A percentile compares a stretch with the other conserved stretches of the same genome.
Conservation (phyloP, 2,888 invertebrate species). For the Andrena fulva region DNA sequence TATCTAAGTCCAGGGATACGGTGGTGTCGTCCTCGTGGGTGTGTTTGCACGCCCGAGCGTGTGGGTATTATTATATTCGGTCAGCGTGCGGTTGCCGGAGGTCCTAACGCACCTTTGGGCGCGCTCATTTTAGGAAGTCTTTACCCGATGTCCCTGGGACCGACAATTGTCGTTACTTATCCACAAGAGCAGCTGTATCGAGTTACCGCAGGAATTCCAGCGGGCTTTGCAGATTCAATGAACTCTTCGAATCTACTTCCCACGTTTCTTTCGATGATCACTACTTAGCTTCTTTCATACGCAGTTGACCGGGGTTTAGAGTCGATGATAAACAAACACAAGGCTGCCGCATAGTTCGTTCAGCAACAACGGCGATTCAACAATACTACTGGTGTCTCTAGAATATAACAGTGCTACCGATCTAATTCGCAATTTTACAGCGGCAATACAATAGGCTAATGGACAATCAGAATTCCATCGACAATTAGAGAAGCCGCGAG, state of each 20-base stretch:
- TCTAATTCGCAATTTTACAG: no score
- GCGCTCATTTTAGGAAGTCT: constrained; percentile 8
- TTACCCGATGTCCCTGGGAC: background rate
- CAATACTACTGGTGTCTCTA: no score
- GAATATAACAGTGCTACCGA: no score
- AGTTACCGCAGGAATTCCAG: no score
- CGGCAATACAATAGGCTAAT: no score
- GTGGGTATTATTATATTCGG: constrained; percentile 22
- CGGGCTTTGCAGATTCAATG: background rate
- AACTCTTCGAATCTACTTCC: background rate
- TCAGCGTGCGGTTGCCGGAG: constrained; percentile 25
- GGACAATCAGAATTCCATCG: background rate
- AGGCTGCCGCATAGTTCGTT: no score
- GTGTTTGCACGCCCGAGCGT: constrained; percentile 55
- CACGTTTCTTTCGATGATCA: constrained; percentile 1
- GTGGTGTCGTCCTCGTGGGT: constrained; percentile 13
- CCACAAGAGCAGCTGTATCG: background rate
- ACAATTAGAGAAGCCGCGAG: constrained; percentile 16
- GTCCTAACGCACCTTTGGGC: background rate
- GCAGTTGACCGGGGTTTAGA: no score
- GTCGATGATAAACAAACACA: no score
- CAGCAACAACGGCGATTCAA: no score
- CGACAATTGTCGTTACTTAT: background rate
- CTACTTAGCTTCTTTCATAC: no score
- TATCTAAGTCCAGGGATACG: constrained; percentile 59